Percentiles rank a stretch among this genome's conserved stretches.
Evolutionary conservation across 1,140 invertebrate species (phyloP).

Genomic region (Bombus consobrinus): DNA sequence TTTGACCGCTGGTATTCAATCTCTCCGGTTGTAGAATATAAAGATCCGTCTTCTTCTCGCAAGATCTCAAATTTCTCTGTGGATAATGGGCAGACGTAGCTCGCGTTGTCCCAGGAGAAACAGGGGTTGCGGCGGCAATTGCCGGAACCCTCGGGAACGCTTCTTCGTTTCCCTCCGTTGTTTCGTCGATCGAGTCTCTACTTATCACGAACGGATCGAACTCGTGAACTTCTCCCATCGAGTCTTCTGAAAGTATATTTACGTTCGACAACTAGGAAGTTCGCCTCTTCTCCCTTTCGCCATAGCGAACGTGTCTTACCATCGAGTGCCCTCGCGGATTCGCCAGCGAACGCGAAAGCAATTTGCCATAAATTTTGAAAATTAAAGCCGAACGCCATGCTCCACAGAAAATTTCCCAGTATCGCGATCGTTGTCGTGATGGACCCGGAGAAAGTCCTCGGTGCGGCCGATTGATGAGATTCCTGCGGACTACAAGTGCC

Average conservation of each 20-base stretch:
- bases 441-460: slow-evolving; percentile 78
- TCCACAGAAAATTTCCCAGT: slow-evolving; percentile 76
- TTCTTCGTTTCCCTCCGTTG: slow-evolving; percentile 67
- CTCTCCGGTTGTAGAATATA: slow-evolving; percentile 92
- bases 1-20: slow-evolving; percentile 89
- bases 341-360: slow-evolving; percentile 75
- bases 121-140: slow-evolving; percentile 73
- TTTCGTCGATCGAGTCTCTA: slow-evolving; percentile 72
- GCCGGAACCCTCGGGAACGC: slow-evolving; percentile 66
- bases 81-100: slow-evolving; percentile 75
- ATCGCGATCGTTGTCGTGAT: slow-evolving; percentile 68
- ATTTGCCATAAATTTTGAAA: slow-evolving; percentile 78
- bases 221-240: slow-evolving; percentile 27
- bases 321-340: slow-evolving; percentile 46
- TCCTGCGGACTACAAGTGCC: slow-evolving; percentile 91
- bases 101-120: slow-evolving; percentile 76
- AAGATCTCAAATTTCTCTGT: slow-evolving; percentile 85
- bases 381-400: slow-evolving; percentile 75
- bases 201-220: slow-evolving; percentile 17
- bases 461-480: slow-evolving; percentile 87
- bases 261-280: too few relatives aligned
- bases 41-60: slow-evolving; percentile 93
- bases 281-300: too few relatives aligned
- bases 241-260: slow-evolving; percentile 24
- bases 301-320: slow-evolving; percentile 18